Conservation (phyloP, 1,140 invertebrate genomes). For the Ctenoplectra terminalis region DNA sequence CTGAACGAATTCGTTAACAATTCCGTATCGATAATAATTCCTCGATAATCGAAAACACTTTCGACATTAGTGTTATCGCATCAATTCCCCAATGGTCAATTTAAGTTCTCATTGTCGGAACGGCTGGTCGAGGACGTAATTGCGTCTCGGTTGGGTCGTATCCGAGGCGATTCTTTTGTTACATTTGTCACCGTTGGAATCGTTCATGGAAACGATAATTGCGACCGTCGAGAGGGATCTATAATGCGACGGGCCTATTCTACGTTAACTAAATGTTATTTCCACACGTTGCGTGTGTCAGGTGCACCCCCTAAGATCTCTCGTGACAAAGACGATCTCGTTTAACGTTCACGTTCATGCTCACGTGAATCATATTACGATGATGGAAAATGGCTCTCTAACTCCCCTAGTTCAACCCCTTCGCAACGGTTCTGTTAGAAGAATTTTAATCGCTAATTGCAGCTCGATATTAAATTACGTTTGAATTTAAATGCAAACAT, state of each 20-base stretch:
- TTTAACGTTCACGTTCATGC: not conserved
- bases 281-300: constrained; percentile 12
- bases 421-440: not conserved
- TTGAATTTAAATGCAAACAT: not conserved
- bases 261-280: constrained; percentile 23
- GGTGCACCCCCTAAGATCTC: not conserved
- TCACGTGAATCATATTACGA: not conserved
- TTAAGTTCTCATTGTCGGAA: not conserved
- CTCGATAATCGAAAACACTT: not conserved
- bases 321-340: constrained; percentile 20
- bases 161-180: not conserved
- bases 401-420: not conserved
- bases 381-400: not conserved
- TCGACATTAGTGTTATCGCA: not conserved
- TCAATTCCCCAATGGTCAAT: constrained; percentile 2
- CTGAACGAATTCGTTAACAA: not conserved
- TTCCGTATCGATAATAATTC: not conserved
- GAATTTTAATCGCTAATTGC: not conserved
- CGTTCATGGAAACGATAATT: not conserved
- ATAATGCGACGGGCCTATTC: constrained; percentile 8
- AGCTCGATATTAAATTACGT: not conserved
- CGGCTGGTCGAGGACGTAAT: not conserved
- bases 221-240: not conserved
- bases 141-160: no score
- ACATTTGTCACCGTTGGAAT: not conserved